Evolutionary conservation across 2,113 vertebrate genomes (phyloP), one percentile per base, ranked within the genome.

Genomic region (Excalfactoria chinensis): DNA sequence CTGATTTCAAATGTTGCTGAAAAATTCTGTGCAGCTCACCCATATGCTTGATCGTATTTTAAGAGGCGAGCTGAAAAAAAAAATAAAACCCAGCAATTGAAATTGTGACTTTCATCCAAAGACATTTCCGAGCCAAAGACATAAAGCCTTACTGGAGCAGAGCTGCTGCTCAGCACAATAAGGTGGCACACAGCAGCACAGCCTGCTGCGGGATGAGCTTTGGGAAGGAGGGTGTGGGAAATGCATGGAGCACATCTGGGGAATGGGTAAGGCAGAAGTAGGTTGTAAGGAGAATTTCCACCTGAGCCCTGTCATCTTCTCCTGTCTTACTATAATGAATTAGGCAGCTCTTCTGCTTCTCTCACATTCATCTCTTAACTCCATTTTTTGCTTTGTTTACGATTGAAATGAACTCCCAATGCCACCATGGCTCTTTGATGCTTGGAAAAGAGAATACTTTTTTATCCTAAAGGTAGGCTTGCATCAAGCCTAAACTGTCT

Each of bases 1-100:
- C 91, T 87, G 87, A 94, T 96, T 96, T 96, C 88, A 74, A 88
- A 93, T 86, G 94, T 77, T 22, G 3, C 85, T 69, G 89, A 70
- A 91, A 96, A 93, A 83, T 16, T 84, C 82, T 46, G 49, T 55
- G 75, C 63, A 70, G 73, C 77, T 95, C 92, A 71, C 73, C 59
- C 87, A 8, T 77, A 82, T 25, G 84, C 80, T 90, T 88, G 85
- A 89, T 89, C 17, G 12, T 73, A 70, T 94, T 95, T 93, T 95
- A 93, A 93, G 76, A 55, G 74, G 82, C 15, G 26, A 90, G 74
- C 30, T 87, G 77, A 64, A 77, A 92, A 84, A 79, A 87, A 46
- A 32, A 41, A 41, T 37, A 41, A 41, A 41, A 41, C 40, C 9
- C 2, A 41, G 51, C 28, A 69, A 86, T 34, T 88, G 90, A 84